These are phyloP conservation scores for Drosophila pseudotakahashii DNA, from an alignment of 2,888 invertebrate genomes.

Conservation along the genomic window DNA sequence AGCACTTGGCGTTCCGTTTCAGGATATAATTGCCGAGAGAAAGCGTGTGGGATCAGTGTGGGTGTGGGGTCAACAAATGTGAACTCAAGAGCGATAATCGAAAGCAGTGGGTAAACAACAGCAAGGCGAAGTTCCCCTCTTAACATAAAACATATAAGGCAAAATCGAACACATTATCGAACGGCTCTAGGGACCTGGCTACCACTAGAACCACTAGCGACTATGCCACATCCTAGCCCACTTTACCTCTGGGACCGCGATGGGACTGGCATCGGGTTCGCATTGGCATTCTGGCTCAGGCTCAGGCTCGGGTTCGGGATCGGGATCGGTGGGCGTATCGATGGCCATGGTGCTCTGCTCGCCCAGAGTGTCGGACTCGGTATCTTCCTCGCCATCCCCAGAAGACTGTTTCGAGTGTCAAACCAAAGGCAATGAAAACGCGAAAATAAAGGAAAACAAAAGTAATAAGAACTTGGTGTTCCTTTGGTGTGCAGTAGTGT, in stretches of 20 bases:
- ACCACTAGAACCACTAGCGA: slow-evolving; percentile 8
- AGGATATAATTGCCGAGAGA: neutral
- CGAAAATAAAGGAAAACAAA: slow-evolving; percentile 40
- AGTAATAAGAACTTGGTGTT: slow-evolving; percentile 30
- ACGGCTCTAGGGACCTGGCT: slow-evolving; percentile 13
- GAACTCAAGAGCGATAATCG: slow-evolving; percentile 14
- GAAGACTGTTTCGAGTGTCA: slow-evolving; percentile 62
- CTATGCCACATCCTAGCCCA: slow-evolving; percentile 18
- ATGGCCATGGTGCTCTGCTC: slow-evolving; percentile 50
- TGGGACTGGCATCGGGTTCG: slow-evolving; percentile 46
- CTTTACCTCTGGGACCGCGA: slow-evolving; percentile 58
- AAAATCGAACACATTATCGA: slow-evolving; percentile 26
- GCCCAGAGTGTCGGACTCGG: slow-evolving; percentile 62
- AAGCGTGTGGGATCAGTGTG: slow-evolving; percentile 17
- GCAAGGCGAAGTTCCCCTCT: neutral
- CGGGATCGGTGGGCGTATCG: slow-evolving; percentile 73
- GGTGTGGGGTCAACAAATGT: neutral
- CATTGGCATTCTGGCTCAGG: neutral
- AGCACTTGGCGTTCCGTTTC: slow-evolving; percentile 26
- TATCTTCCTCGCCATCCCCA: slow-evolving; percentile 65
- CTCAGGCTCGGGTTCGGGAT: slow-evolving; percentile 30
- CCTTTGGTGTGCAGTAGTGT: slow-evolving; percentile 32
- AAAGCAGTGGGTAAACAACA: slow-evolving; percentile 20
- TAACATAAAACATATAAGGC: slow-evolving; percentile 13
- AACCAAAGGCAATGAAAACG: slow-evolving; percentile 41